Percentiles rank a stretch among this genome's conserved stretches.
Conservation (phyloP, 2,113 vertebrate species). For the Sebastes schlegelii region DNA sequence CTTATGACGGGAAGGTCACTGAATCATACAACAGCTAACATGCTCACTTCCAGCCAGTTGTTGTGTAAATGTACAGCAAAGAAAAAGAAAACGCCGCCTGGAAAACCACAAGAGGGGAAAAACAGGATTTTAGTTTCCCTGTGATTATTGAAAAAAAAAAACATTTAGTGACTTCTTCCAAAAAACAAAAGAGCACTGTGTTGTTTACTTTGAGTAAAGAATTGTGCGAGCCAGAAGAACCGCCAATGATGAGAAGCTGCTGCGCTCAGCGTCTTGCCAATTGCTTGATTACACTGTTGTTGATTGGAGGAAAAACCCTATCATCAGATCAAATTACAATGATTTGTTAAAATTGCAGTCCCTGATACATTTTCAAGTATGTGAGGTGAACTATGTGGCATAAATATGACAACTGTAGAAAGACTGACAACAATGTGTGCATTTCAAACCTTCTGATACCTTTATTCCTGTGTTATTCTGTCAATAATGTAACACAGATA, state of each 20-base stretch:
- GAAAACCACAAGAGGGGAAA: background rate
- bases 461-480: background rate
- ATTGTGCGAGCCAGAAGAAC: conserved; percentile 8
- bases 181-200: background rate
- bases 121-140: background rate
- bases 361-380: conserved; percentile 46
- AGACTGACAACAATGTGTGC: background rate
- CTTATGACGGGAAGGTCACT: conserved; percentile 5
- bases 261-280: conserved; percentile 66
- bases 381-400: conserved; percentile 32
- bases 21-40: background rate
- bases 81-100: background rate
- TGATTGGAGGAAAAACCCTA: conserved; percentile 67
- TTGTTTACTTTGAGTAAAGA: conserved; percentile 17
- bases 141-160: background rate
- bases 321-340: conserved; percentile 69
- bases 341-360: conserved; percentile 51
- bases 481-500: background rate
- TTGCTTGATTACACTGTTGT: conserved; percentile 69
- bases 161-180: background rate
- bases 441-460: background rate
- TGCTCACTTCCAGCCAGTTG: background rate
- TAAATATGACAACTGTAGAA: background rate
- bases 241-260: conserved; percentile 50
- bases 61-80: background rate